phyloP scores from a whole-genome alignment of 37 sponge, comb jelly and placozoan species.

The Agelas oroides region DNA sequence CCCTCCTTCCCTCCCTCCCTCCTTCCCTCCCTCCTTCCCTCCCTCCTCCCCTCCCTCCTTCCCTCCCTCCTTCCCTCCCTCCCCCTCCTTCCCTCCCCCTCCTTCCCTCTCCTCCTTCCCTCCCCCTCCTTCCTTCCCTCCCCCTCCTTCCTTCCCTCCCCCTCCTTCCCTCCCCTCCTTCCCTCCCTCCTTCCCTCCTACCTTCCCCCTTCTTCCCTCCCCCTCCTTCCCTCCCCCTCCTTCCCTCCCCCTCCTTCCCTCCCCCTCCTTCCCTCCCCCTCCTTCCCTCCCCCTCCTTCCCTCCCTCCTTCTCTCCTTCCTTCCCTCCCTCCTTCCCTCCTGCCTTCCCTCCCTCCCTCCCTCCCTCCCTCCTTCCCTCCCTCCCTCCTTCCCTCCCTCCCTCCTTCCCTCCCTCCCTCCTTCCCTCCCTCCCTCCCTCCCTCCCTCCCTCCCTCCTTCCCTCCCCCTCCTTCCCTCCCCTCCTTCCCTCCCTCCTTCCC shows the following conservation, averaged over 20 bases:
- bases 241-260: too few relatives aligned
- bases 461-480: too few relatives aligned
- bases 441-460: too few relatives aligned
- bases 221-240: conserved; percentile 1
- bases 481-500: too few relatives aligned
- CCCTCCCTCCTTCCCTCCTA: conserved; percentile 4
- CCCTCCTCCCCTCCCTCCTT: too few relatives aligned
- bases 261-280: too few relatives aligned
- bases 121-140: too few relatives aligned
- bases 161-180: background rate
- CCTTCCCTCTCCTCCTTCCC: too few relatives aligned
- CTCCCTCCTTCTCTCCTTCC: too few relatives aligned
- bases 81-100: too few relatives aligned
- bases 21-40: background rate
- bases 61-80: too few relatives aligned
- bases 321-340: background rate
- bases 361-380: background rate
- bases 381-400: conserved; percentile 8
- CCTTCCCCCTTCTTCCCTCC: background rate
- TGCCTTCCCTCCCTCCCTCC: background rate
- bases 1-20: background rate
- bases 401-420: background rate
- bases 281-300: too few relatives aligned
- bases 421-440: conserved; percentile 1
- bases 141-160: background rate